Evolutionary conservation across 2,113 vertebrate genomes (phyloP), one percentile per base, ranked within the genome.

Genomic region (Furnarius figulus): DNA sequence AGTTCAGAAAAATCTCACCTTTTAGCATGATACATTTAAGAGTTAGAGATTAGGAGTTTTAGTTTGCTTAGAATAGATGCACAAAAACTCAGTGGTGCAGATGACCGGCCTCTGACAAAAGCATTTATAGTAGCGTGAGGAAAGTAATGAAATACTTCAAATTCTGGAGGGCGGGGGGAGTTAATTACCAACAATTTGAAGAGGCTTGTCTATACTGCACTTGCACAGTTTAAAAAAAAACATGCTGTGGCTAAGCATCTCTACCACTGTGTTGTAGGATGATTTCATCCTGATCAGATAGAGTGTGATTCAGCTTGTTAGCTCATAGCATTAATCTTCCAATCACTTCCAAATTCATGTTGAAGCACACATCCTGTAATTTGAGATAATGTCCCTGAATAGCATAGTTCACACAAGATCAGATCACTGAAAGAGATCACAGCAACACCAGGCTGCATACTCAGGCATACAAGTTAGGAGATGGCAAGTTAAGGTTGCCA

Each of bases 161-260:
- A 82, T 89, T 82, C 72, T 70, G 33, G 72, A 6, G 70, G 56
- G 61, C 33, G 40, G 63, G 35, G 47, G 35, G 25, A 37, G 22
- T 90, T 70, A 66, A 96, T 80, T 53, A 55, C 35, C 66, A 82
- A 27, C 72, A 37, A 46, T 80, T 67, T 92, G 53, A 76, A 90
- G 76, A 87, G 91, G 35, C 39, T 89, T 72, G 40, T 76, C 94
- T 70, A 23, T 55, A 66, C 61, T 44, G 75, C 78, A 40, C 50
- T 88, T 88, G 91, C 84, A 75, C 10, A 33, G 67, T 80, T 89
- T 87, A 39, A 92, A 87, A 68, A 50, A 50, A 24, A 76, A 66
- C 87, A 91, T 93, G 89, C 90, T 73, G 80, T 39, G 81, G 74
- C 85, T 89, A 89, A 92, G 87, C 94, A 20, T 22, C 88, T 91